Conservation (phyloP, 2,888 invertebrate genomes). For the Tribolium freemani region DNA sequence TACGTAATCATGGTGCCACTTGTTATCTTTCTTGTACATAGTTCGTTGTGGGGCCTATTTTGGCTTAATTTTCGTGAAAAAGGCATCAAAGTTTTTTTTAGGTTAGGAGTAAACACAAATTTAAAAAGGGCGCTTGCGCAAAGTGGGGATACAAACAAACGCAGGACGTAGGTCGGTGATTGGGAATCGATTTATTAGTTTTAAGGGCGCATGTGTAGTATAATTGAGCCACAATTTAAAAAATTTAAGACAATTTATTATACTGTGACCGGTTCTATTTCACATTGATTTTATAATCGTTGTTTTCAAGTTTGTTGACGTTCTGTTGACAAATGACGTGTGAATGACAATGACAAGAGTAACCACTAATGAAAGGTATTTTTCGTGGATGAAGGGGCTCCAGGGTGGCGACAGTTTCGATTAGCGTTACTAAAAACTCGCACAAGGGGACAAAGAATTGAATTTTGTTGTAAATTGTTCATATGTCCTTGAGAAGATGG, state of each 20-base stretch:
- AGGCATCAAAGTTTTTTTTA: constrained; percentile 8
- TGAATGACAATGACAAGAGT: too few relatives aligned
- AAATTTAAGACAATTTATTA: neutral
- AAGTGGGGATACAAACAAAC: constrained; percentile 16
- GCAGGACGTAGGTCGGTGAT: constrained; percentile 22
- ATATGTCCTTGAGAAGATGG: constrained; percentile 1
- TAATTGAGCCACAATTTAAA: neutral
- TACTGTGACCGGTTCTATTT: too few relatives aligned
- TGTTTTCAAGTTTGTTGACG: too few relatives aligned
- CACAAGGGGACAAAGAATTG: too few relatives aligned
- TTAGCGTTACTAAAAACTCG: too few relatives aligned
- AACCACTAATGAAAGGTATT: too few relatives aligned
- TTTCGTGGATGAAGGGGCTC: too few relatives aligned
- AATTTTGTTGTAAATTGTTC: neutral
- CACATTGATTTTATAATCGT: too few relatives aligned
- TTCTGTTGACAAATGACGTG: too few relatives aligned
- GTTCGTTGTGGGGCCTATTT: constrained; percentile 16
- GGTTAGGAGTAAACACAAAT: constrained; percentile 6
- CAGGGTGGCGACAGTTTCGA: too few relatives aligned
- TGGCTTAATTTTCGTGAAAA: neutral
- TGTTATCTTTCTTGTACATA: constrained; percentile 66
- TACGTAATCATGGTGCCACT: constrained; percentile 78
- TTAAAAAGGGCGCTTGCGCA: constrained; percentile 26
- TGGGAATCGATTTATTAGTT: neutral
- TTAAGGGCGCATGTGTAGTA: neutral